A percentile compares a stretch with the other conserved stretches of the same genome.
These are phyloP conservation scores for Rotaria socialis DNA, from an alignment of 2,888 invertebrate species.

Conservation along the genomic window DNA sequence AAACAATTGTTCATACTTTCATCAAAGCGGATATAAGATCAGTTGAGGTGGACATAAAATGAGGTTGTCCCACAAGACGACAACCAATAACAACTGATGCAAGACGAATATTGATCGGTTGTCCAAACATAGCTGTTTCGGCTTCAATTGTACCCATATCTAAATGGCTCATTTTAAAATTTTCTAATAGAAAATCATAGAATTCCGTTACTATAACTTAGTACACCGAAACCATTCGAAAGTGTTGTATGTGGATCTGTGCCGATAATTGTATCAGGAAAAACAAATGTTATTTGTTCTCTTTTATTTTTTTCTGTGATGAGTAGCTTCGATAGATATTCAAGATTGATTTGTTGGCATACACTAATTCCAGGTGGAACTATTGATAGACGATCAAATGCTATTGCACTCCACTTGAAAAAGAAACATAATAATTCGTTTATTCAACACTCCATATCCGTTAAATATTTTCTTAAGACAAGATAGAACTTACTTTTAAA, in stretches of 20 bases:
- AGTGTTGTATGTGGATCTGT: conserved; percentile 98
- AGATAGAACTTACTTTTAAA: conserved; percentile 69
- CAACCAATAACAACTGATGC: conserved; percentile 88
- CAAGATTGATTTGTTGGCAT: conserved; percentile 94
- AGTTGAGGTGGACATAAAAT: conserved; percentile 82
- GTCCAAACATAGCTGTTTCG: conserved; percentile 96
- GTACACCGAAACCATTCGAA: conserved; percentile 91
- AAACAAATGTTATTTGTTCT: conserved; percentile 64
- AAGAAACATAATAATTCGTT: not conserved
- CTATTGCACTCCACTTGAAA: conserved; percentile 85
- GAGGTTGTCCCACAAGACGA: conserved; percentile 71
- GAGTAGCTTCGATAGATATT: conserved; percentile 84
- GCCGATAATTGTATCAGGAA: conserved; percentile 87
- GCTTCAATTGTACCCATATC: conserved; percentile 62
- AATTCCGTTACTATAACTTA: conserved; percentile 78
- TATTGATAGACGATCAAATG: conserved; percentile 89
- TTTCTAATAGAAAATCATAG: not conserved
- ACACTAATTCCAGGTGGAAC: conserved; percentile 97
- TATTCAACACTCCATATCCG: too few relatives aligned
- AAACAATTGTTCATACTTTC: conserved; percentile 66
- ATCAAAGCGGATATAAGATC: conserved; percentile 94
- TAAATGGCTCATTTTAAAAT: not conserved
- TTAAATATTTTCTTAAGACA: too few relatives aligned
- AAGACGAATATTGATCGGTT: conserved; percentile 89
- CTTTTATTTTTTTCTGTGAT: conserved; percentile 63